Conservation (phyloP, 1,140 invertebrate species). For the Helicoverpa zea region DNA sequence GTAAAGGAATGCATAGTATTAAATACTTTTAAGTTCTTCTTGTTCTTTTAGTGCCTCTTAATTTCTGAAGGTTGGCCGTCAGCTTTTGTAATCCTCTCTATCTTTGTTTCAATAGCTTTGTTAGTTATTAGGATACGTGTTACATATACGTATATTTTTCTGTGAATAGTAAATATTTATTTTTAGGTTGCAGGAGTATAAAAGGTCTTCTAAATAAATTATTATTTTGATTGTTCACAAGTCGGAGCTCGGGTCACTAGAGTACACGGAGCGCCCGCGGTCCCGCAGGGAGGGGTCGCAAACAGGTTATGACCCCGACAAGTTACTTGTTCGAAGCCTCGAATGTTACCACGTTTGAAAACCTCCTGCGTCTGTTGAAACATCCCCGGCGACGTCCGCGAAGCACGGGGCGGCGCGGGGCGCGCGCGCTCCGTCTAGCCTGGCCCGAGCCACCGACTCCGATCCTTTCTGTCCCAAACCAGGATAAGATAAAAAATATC, state of each 20-base stretch:
- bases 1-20: too few species aligned
- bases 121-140: too few species aligned
- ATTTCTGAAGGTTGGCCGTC: too few species aligned
- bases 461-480: constrained; percentile 80
- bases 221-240: constrained; percentile 68
- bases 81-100: too few species aligned
- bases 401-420: constrained; percentile 46
- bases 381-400: constrained; percentile 48
- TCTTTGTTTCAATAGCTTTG: too few species aligned
- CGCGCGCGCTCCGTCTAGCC: constrained; percentile 59
- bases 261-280: constrained; percentile 71
- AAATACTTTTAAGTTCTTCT: too few species aligned
- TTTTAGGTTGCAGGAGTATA: constrained; percentile 3
- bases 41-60: too few species aligned
- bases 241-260: constrained; percentile 73
- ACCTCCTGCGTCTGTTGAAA: constrained; percentile 63
- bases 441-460: constrained; percentile 72
- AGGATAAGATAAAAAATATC: constrained; percentile 84
- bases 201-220: constrained; percentile 42
- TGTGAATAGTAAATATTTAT: neutral
- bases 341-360: constrained; percentile 70
- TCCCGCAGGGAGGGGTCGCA: constrained; percentile 83
- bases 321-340: constrained; percentile 83
- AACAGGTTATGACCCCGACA: constrained; percentile 86
- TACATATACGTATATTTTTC: neutral